Evolutionary conservation across 1,140 invertebrate genomes (phyloP).

Genomic region (Drosophila sproati): DNA sequence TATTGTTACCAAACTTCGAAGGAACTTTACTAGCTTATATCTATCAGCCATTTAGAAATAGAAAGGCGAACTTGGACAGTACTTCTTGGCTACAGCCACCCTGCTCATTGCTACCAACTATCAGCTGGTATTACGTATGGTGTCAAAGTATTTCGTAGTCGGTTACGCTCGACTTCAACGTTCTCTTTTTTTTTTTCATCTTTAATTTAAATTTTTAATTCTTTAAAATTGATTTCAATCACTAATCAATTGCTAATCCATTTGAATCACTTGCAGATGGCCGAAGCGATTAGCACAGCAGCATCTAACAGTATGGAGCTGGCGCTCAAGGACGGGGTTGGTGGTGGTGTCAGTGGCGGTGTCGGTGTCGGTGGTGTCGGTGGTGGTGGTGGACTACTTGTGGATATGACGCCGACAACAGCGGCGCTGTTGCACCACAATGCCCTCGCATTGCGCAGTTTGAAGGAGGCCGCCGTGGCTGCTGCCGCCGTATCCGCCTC

Average conservation of each 20-base stretch:
- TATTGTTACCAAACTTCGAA: too few species aligned
- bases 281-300: slow-evolving; percentile 76
- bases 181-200: too few species aligned
- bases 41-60: too few species aligned
- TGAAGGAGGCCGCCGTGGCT: slow-evolving; percentile 60
- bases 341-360: background rate
- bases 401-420: slow-evolving; percentile 80
- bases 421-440: slow-evolving; percentile 77
- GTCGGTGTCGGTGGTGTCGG: slow-evolving; percentile 1
- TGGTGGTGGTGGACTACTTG: slow-evolving; percentile 54
- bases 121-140: too few species aligned
- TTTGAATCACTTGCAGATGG: slow-evolving; percentile 58
- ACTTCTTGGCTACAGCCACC: too few species aligned
- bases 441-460: slow-evolving; percentile 62
- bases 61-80: too few species aligned
- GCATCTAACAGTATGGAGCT: slow-evolving; percentile 71
- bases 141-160: too few species aligned
- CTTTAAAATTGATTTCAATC: too few species aligned
- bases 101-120: too few species aligned
- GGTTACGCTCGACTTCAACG: too few species aligned
- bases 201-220: too few species aligned
- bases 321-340: slow-evolving; percentile 65
- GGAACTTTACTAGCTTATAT: too few species aligned
- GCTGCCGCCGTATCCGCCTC: slow-evolving; percentile 45
- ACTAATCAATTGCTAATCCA: background rate